A percentile compares a stretch with the other conserved stretches of the same genome.
These are phyloP conservation scores for Limnephilus rhombicus DNA, from an alignment of 2,888 invertebrate genomes.

Conservation along the genomic window DNA sequence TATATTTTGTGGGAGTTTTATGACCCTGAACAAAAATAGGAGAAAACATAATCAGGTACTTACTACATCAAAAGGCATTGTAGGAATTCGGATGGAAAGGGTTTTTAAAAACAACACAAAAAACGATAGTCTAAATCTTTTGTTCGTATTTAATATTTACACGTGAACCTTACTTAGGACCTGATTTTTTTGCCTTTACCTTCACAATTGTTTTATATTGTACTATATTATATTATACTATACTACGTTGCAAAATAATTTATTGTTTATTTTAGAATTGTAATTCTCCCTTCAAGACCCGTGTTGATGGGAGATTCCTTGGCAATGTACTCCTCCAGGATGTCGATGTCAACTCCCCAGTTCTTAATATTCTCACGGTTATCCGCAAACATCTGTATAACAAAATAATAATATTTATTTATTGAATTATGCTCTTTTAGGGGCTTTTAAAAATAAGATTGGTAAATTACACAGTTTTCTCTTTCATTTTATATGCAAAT, in stretches of 20 bases:
- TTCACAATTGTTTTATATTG: too few relatives aligned
- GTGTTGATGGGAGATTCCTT: conserved; percentile 75
- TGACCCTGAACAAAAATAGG: not conserved
- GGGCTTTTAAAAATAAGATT: too few relatives aligned
- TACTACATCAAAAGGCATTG: too few relatives aligned
- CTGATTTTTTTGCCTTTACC: too few relatives aligned
- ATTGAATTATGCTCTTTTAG: too few relatives aligned
- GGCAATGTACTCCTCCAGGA: conserved; percentile 76
- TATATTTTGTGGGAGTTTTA: not conserved
- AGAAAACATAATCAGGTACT: not conserved
- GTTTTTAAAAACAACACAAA: not conserved
- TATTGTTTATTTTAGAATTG: conserved; percentile 70
- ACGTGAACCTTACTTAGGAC: not conserved
- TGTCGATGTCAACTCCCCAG: conserved; percentile 78
- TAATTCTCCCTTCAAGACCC: conserved; percentile 78
- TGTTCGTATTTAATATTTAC: not conserved
- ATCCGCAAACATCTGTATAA: conserved; percentile 73
- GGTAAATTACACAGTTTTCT: too few relatives aligned
- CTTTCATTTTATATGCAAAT: too few relatives aligned
- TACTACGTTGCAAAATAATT: not conserved
- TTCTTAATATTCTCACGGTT: conserved; percentile 75
- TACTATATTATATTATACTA: too few relatives aligned
- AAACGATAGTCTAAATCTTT: not conserved
- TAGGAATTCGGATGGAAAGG: not conserved
- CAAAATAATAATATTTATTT: not conserved